Base-by-base conservation (phyloP, 2,888 invertebrate genomes). In the Drosophila maculinotata region DNA sequence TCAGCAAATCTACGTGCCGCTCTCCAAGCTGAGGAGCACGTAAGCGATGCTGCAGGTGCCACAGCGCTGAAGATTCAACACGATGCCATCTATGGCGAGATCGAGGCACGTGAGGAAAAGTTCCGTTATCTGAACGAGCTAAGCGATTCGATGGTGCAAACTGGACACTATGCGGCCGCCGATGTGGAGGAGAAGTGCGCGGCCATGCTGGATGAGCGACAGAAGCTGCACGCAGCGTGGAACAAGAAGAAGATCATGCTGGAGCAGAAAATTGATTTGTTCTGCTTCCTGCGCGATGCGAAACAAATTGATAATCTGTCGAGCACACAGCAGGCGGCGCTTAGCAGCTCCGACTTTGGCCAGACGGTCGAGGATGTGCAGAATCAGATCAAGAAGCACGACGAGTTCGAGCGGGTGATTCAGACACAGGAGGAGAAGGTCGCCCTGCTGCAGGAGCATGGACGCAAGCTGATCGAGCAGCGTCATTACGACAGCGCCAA, bases 221-320 rank as follows among this genome's bases (percentile, higher is more conserved):
- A 95, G 59, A 94, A 94, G 52, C 92, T 98, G 23, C 95, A 96
- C 85, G 94, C 94, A 0, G 96, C 96, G 1, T 98, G 98, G 97
- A 96, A 97, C 69, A 94, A 95, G 52, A 95, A 97, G 81, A 97
- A 97, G 90, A 95, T 97, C 45, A 95, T 96, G 86, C 92, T 98
- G 36, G 97, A 97, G 90, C 97, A 98, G 91, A 93, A 97, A 67
- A 96, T 97, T 68, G 98, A 98, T 91, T 93, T 98, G 84, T 98
- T 98, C 92, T 96, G 97, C 91, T 99, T 99, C 94, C 92, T 98
- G 69, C 93, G 98, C 1, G 99, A 99, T 92, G 97, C 97, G 10
- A 97, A 97, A 88, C 96, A 97, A 90, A 94, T 99, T 64, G 97
- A 98, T 89, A 96, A 97, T 70, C 93, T 97, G 10, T 97, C 97